Base-by-base conservation (phyloP, 2,888 invertebrate genomes). In the Dascillus cervinus region DNA sequence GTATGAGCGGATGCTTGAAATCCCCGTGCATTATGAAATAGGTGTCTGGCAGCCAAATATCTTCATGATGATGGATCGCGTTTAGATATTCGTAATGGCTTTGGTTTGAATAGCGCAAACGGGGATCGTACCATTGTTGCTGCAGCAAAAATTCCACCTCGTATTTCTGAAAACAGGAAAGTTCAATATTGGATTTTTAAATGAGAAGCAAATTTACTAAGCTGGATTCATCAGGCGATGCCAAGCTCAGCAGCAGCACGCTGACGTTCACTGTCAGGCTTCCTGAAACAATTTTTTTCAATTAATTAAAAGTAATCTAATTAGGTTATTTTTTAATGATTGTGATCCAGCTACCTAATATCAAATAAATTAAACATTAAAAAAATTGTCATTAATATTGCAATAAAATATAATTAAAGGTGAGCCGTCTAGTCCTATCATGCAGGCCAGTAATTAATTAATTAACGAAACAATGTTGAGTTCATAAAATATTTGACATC, bases 1-100 rank as follows among this genome's bases (percentile, higher is more conserved):
- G 90, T 66, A 88, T 87, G 63, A 90, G 80, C 46, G 89, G 89
- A 66, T 89, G 87, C 75, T 91, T 90, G 69, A 91, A 92, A 69
- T 92, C 91, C 44, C 92, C 92, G 68, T 92, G 91, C 85, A 91
- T 91, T 65, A 91, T 90, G 71, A 92, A 92, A 66, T 91, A 91
- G 35, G 90, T 91, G 70, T 92, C 92, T 42, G 92, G 91, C 55
- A 90, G 73, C 91, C 90, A 91, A 62, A 91, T 84, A 60, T 87
- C 81, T 62, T 86, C 82, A 73, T 89, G 84, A 65, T 92, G 91
- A 65, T 90, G 90, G 57, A 92, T 84, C 46, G 89, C 92, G 69
- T 92, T 92, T 54, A 92, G 73, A 67, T 80, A 90, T 58, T 85
- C 84, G 72, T 85, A 87, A 57, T 80, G 77, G 50, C 86, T 87